phyloP scores from a whole-genome alignment of 2,797 vertebrate genomes.

The Intellagama lesueurii region DNA sequence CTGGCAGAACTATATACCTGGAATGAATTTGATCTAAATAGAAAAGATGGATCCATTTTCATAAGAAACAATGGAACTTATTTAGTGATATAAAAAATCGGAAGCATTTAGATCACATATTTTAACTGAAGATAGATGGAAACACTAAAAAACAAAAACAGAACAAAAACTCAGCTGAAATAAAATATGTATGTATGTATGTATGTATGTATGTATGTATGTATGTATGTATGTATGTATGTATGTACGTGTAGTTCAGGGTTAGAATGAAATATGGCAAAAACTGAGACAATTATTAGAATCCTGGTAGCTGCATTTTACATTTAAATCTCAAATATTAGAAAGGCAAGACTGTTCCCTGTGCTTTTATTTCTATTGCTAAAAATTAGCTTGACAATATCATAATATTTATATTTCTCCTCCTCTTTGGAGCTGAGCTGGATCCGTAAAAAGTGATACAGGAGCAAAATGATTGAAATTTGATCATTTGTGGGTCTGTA shows the following conservation, averaged over 20 bases:
- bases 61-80: neutral
- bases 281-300: neutral
- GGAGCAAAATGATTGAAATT: neutral
- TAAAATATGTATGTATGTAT: neutral
- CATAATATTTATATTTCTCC: neutral
- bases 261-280: neutral
- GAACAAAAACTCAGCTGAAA: neutral
- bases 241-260: neutral
- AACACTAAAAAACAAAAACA: neutral
- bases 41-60: constrained; percentile 30
- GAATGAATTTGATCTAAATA: constrained; percentile 42
- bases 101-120: neutral
- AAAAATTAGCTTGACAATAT: neutral
- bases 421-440: neutral
- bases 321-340: neutral
- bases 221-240: too few species aligned
- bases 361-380: neutral
- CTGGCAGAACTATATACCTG: constrained; percentile 29
- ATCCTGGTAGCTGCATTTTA: neutral
- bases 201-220: neutral
- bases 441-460: neutral
- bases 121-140: constrained; percentile 44
- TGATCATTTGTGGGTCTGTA: neutral
- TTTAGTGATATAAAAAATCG: constrained; percentile 37
- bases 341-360: neutral